A percentile compares a stretch with the other conserved stretches of the same genome.
phyloP scores from a whole-genome alignment of 2,888 invertebrate genomes.

The Dysmachus trigonus region DNA sequence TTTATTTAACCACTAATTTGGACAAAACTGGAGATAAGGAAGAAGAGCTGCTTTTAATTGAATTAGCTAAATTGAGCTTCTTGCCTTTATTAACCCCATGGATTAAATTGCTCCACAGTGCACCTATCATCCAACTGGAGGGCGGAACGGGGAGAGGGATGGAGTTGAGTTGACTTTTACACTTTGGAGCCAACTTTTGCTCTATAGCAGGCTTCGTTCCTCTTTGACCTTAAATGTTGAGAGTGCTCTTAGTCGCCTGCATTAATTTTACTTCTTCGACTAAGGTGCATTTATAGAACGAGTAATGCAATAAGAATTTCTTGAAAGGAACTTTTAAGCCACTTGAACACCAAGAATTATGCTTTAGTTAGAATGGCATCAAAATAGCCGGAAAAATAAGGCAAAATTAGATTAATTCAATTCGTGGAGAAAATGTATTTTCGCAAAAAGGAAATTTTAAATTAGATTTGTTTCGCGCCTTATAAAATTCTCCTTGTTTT shows the following conservation, averaged over 20 bases:
- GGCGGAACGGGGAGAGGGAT: neutral
- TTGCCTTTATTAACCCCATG: neutral
- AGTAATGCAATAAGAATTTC: neutral
- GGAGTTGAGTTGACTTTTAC: too few species aligned
- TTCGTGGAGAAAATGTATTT: neutral
- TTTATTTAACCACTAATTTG: slow-evolving; percentile 10
- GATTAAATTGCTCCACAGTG: neutral
- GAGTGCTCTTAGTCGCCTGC: neutral
- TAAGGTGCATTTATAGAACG: neutral
- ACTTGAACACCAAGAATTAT: neutral
- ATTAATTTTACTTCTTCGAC: neutral
- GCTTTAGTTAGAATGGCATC: neutral
- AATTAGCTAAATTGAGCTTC: neutral
- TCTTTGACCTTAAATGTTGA: neutral
- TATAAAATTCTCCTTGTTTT: neutral
- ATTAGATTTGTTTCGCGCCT: neutral
- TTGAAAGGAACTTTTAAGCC: neutral
- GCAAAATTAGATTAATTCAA: neutral
- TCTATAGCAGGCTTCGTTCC: neutral
- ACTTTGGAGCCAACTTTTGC: neutral
- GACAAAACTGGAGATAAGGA: neutral
- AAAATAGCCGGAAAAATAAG: neutral
- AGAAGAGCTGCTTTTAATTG: slow-evolving; percentile 1
- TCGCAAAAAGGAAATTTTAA: neutral
- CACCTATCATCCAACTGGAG: neutral